Conservation (phyloP, 2,797 vertebrate genomes). For the Sarcoramphus papa region DNA sequence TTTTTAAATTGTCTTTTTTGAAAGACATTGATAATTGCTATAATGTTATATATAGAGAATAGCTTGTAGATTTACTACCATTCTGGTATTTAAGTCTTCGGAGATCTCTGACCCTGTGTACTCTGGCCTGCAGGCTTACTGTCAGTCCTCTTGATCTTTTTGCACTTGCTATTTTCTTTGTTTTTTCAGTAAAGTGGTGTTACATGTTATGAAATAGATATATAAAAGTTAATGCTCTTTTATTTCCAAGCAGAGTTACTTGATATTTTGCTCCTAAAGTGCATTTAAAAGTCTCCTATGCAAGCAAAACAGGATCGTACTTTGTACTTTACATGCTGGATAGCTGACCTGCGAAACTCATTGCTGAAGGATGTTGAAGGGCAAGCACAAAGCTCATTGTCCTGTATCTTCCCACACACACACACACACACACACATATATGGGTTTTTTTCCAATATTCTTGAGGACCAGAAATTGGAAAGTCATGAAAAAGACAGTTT, state of each 20-base stretch:
- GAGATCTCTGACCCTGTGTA: background rate
- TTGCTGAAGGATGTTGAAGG: background rate
- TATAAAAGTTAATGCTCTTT: background rate
- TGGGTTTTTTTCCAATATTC: background rate
- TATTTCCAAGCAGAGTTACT: background rate
- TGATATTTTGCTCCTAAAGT: background rate
- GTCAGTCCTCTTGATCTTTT: background rate
- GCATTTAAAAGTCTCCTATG: background rate
- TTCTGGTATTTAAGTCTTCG: background rate
- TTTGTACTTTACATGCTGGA: background rate
- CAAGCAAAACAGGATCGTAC: background rate
- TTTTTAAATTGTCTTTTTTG: background rate
- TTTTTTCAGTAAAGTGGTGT: background rate
- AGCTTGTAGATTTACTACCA: background rate
- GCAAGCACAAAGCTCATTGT: background rate
- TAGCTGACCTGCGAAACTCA: background rate
- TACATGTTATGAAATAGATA: background rate
- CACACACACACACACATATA: fast-evolving
- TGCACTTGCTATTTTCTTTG: background rate
- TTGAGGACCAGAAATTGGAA: background rate
- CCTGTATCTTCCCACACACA: background rate
- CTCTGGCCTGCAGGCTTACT: background rate
- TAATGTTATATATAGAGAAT: background rate
- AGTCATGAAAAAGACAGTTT: background rate
- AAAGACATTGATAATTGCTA: background rate